Conservation (phyloP, 2,113 vertebrate genomes). For the Corydoras maculifer region DNA sequence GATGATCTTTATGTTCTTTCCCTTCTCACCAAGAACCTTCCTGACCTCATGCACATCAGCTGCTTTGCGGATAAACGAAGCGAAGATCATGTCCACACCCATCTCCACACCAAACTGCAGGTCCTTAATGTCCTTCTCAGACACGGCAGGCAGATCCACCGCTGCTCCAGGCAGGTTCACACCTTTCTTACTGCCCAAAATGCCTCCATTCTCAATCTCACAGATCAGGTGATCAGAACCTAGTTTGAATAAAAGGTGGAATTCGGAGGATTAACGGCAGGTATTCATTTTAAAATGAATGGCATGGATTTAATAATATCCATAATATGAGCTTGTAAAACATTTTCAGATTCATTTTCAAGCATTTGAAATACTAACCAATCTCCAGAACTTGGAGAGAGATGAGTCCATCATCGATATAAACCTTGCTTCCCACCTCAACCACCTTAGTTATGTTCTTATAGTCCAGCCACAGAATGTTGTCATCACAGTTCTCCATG, state of each 20-base stretch:
- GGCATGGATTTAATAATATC: no score
- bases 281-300: no score
- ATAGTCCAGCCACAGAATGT: conserved; percentile 88
- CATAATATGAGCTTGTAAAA: no score
- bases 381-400: conserved; percentile 85
- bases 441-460: conserved; percentile 92
- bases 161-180: conserved; percentile 93
- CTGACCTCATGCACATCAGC: conserved; percentile 84
- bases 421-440: conserved; percentile 86
- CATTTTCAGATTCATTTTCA: no score
- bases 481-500: conserved; percentile 84
- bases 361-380: conserved; percentile 59
- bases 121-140: conserved; percentile 85
- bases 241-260: conserved; percentile 40
- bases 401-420: conserved; percentile 91
- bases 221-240: conserved; percentile 78
- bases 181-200: conserved; percentile 92
- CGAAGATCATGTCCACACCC: conserved; percentile 95
- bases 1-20: conserved; percentile 97
- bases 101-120: conserved; percentile 86
- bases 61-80: conserved; percentile 96
- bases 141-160: conserved; percentile 89
- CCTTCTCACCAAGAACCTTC: conserved; percentile 89
- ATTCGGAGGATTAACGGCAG: no score
- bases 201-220: conserved; percentile 85